Conservation (phyloP, 1,140 invertebrate species). For the Lordiphosa mommai region DNA sequence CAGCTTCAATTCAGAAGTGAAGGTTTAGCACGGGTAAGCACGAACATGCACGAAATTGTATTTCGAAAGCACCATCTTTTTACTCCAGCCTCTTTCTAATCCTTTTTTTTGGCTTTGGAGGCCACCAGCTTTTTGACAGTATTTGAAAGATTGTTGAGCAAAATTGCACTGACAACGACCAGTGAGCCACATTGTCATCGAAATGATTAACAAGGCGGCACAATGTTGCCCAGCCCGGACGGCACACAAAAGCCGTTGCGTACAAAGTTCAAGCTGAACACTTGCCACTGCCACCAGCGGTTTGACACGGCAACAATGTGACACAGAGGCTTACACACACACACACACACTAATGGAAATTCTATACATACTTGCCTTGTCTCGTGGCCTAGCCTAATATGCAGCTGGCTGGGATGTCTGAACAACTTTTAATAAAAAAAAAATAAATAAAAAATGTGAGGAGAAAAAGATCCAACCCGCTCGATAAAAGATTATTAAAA, state of each 20-base stretch:
- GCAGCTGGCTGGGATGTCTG: constrained; percentile 14
- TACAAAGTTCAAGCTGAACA: constrained; percentile 49
- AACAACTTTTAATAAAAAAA: constrained; percentile 51
- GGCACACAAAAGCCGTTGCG: constrained; percentile 11
- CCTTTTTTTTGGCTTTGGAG: too few species aligned
- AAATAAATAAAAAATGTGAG: constrained; percentile 5
- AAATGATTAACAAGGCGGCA: constrained; percentile 57
- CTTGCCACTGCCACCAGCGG: constrained; percentile 45
- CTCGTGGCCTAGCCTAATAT: constrained; percentile 20
- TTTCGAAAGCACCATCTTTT: too few species aligned
- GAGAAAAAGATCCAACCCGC: constrained; percentile 23
- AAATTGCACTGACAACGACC: constrained; percentile 10
- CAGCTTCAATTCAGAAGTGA: too few species aligned
- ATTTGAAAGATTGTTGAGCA: neutral
- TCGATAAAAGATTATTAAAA: constrained; percentile 75
- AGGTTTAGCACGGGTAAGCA: too few species aligned
- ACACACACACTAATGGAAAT: constrained; percentile 3
- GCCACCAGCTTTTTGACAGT: constrained; percentile 32
- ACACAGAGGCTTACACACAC: constrained; percentile 11
- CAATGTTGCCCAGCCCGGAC: constrained; percentile 18
- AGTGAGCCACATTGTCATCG: constrained; percentile 37
- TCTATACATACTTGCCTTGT: constrained; percentile 4
- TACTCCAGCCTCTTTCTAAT: too few species aligned
- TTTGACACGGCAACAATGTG: constrained; percentile 67
- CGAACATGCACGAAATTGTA: too few species aligned